A percentile compares a stretch with the other conserved stretches of the same genome.
Conservation (phyloP, 2,888 invertebrate species). For the Drosophila aldrichi region DNA sequence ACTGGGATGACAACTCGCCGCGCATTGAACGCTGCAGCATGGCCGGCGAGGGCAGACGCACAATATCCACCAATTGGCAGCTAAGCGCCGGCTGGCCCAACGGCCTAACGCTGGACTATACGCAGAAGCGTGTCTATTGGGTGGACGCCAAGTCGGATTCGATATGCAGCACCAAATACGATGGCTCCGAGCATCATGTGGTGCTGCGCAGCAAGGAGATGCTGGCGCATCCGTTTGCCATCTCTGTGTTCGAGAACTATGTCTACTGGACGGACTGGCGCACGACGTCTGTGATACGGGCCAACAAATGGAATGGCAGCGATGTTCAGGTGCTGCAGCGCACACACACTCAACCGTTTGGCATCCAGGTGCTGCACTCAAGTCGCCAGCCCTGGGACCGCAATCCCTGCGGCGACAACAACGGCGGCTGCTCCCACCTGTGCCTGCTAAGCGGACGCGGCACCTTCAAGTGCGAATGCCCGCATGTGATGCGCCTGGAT, state of each 20-base stretch:
- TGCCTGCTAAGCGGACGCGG: constrained; percentile 89
- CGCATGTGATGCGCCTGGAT: constrained; percentile 93
- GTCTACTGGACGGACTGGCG: constrained; percentile 98
- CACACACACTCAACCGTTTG: constrained; percentile 95
- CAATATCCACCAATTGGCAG: constrained; percentile 86
- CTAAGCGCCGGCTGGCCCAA: constrained; percentile 92
- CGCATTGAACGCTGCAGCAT: constrained; percentile 93
- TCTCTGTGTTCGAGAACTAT: constrained; percentile 93
- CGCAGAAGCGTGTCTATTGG: constrained; percentile 91
- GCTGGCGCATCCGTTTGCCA: constrained; percentile 95
- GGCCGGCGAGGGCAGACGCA: constrained; percentile 89
- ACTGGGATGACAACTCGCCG: constrained; percentile 92
- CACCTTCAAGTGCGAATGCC: constrained; percentile 91
- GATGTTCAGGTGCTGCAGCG: constrained; percentile 92
- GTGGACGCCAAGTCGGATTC: constrained; percentile 95
- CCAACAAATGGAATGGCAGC: constrained; percentile 94
- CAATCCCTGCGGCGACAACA: constrained; percentile 90
- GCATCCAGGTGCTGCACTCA: constrained; percentile 93
- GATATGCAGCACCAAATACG: constrained; percentile 93
- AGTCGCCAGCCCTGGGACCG: constrained; percentile 88
- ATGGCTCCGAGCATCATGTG: constrained; percentile 89
- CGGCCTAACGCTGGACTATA: constrained; percentile 92
- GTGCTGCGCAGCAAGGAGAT: constrained; percentile 90
- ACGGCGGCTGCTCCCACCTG: constrained; percentile 93
- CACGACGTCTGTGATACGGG: constrained; percentile 93